A percentile compares a stretch with the other conserved stretches of the same genome.
phyloP scores from a whole-genome alignment of 2,888 invertebrate genomes.

The Lissonota sp. region DNA sequence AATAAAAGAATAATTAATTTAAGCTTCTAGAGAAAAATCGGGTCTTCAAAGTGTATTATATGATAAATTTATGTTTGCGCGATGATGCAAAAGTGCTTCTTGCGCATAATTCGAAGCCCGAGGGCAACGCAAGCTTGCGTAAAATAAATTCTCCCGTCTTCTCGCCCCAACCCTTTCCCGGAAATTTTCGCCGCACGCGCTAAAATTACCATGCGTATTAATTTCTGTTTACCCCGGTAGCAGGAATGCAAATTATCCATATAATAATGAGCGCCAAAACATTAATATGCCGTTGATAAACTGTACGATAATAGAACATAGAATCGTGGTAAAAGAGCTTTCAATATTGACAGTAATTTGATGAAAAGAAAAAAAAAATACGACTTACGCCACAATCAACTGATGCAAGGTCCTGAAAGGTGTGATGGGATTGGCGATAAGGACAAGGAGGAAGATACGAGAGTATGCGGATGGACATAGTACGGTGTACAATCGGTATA shows the following conservation, averaged over 20 bases:
- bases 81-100: conserved; percentile 6
- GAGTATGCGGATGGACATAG: conserved; percentile 3
- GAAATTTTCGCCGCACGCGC: not conserved
- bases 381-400: too few species aligned
- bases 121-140: conserved; percentile 26
- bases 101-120: conserved; percentile 44
- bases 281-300: conserved; percentile 27
- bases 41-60: too few species aligned
- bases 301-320: conserved; percentile 7
- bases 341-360: too few species aligned
- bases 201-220: not conserved
- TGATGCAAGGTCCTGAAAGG: too few species aligned
- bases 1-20: too few species aligned
- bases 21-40: too few species aligned
- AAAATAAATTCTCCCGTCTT: not conserved
- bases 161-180: not conserved
- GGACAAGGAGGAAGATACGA: not conserved
- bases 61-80: conserved; percentile 13
- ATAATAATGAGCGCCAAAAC: conserved; percentile 29
- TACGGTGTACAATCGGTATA: not conserved
- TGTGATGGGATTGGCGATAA: too few species aligned
- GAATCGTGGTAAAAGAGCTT: not conserved
- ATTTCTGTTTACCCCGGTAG: conserved; percentile 33
- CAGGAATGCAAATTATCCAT: conserved; percentile 42
- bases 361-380: too few species aligned